phyloP scores from a whole-genome alignment of 2,797 vertebrate genomes.

The Varecia variegata region DNA sequence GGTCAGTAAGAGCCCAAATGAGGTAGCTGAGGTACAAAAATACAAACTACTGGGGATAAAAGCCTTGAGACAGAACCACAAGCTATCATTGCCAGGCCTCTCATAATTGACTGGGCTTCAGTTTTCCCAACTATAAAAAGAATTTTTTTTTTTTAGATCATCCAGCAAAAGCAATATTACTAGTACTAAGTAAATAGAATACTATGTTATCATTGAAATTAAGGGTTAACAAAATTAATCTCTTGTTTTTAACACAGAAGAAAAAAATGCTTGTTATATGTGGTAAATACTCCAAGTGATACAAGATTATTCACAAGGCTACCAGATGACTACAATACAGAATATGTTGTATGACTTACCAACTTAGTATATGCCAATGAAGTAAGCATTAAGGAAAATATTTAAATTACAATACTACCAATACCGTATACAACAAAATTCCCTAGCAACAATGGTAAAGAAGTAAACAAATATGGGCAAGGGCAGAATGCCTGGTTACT shows the following conservation, averaged over 20 bases:
- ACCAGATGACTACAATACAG: neutral
- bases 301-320: neutral
- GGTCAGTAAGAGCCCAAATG: neutral
- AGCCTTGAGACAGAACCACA: neutral
- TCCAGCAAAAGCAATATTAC: slow-evolving; percentile 2
- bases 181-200: neutral
- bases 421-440: neutral
- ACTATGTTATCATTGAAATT: slow-evolving; percentile 27
- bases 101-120: neutral
- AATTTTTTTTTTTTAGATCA: neutral
- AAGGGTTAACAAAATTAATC: slow-evolving; percentile 42
- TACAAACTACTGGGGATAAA: neutral
- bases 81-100: neutral
- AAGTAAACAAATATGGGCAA: neutral
- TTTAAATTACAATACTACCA: neutral
- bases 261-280: neutral
- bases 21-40: neutral
- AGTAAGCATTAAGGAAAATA: neutral
- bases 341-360: neutral
- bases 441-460: neutral
- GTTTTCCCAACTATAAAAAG: neutral
- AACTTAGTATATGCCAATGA: neutral
- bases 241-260: neutral
- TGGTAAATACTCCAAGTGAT: neutral
- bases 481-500: neutral